Evolutionary conservation across 2,888 invertebrate genomes (phyloP).

Genomic region (Macrosiphum euphorbiae): DNA sequence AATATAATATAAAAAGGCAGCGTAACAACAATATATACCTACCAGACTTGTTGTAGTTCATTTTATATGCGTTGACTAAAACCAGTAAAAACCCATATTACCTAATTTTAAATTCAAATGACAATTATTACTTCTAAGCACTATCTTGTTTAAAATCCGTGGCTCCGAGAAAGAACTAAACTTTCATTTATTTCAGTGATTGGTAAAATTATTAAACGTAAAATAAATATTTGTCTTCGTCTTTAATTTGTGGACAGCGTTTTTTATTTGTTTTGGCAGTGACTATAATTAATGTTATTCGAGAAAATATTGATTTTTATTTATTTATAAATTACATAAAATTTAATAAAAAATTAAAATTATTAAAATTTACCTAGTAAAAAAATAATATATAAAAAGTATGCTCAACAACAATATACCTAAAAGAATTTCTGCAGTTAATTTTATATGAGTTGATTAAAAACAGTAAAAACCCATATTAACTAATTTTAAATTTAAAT

Average conservation of each 20-base stretch:
- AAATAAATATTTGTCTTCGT: neutral
- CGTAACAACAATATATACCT: neutral
- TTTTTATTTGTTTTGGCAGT: neutral
- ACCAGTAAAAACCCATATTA: slow-evolving; percentile 8
- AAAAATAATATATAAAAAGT: no score
- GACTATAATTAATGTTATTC: neutral
- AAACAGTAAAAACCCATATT: neutral
- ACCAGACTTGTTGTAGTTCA: neutral
- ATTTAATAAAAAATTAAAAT: no score
- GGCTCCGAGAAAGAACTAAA: neutral
- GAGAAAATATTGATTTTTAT: neutral
- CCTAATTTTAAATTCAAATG: slow-evolving; percentile 23
- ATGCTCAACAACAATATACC: no score
- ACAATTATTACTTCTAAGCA: neutral
- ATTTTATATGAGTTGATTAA: neutral
- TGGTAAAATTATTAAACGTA: neutral
- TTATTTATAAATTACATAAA: no score
- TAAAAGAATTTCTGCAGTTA: neutral
- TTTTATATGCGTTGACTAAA: neutral
- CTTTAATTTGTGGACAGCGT: neutral
- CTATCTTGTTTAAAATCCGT: neutral
- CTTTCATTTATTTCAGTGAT: neutral
- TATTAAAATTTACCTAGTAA: neutral
- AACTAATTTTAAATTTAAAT: slow-evolving; percentile 25
- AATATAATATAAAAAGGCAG: neutral